Base-by-base conservation (phyloP, 1,140 invertebrate genomes). In the Nylanderia fulva region DNA sequence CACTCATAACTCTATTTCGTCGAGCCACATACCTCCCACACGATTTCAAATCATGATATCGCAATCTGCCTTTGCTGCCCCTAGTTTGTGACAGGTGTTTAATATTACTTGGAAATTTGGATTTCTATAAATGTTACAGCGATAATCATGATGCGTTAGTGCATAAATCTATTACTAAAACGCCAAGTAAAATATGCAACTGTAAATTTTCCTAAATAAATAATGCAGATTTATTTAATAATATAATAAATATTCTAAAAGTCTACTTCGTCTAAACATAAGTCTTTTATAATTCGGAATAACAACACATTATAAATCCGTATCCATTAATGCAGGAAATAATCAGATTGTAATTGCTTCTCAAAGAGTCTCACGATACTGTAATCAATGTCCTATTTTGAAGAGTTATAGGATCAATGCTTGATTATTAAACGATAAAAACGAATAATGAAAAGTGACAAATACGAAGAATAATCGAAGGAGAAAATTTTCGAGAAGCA, bases 1-100 rank as follows among this genome's bases (percentile, higher is more conserved):
- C 91, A 87, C 90, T 91, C 85, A 88, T 90, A 92, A 92, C 91
- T 92, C 72, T 83, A 92, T 91, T 90, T 85, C 85, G 80, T 68
- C 24, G 71, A 48, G 27, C 45, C 54, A 29, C 29, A 48, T 64
- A 75, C 39, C 48, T 52, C 24, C 27, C 52, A 48, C 77, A 69
- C 45, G 42, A 42, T 36, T 29, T 29, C 21, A 42, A 42, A 71
- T 24, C 64, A 58, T 24, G 36, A 80, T 71, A 60, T 54, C 77
- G 77, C 52, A 80, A 80, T 54, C 80, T 54, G 36, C 63, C 54
- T 42, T 80, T 69, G n/a, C 74, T 85, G 77, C 82, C 77, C 76
- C 80, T 54, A 79, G 90, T 91, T 90, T 91, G 45, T 48, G 91
- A 91, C 89, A 91, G 90, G 85, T 90, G 89, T 91, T 91, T 91